Base-by-base conservation (phyloP, 2,888 invertebrate species). In the Achlya flavicornis region DNA sequence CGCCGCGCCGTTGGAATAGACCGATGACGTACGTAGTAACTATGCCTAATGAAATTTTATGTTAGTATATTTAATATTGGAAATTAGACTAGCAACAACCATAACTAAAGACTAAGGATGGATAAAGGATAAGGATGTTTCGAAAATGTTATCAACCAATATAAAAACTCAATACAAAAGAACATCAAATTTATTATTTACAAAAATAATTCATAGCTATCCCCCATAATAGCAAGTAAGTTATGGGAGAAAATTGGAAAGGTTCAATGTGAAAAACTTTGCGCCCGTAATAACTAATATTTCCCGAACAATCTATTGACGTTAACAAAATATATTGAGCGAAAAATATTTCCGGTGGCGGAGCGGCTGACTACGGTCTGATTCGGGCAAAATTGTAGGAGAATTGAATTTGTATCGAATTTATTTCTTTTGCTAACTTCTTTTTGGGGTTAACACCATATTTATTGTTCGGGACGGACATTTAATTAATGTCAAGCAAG, bases 371-470 rank as follows among this genome's bases (percentile, higher is more conserved):
- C 61, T 66, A 64, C 64, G 38, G 60, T 63, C 60, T 73, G 64
- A 68, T 71, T 73, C 63, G 32, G 38, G 57, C 16, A 61, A 65
- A 76, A 71, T 69, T 73, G 67, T 66, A 43, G 57, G 19, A 53
- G 16, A 61, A 61, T 61, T 41, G 53, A 35, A 41, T 38, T 53
- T 57, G 57, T 62, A 53, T 53, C 16, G 19, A 53, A 53, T 53
- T n/a, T 53, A 53, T 53, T 53, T 19, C 19, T 53, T 19, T 8
- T 53, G 19, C 3, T 0, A 53, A 19, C 10, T 10, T 53, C 7
- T 53, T 41, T 53, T 53, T 8, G 16, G 6, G 10, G 53, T 53
- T 53, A 19, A 19, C 19, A 53, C 53, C 53, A 19, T 53, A 14
- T 48, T 48, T 48, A 48, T 48, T 48, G 46, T 48, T 16, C 7